These are phyloP conservation scores for Tetranychus truncatus DNA, from an alignment of 2,888 invertebrate species.

Conservation along the genomic window DNA sequence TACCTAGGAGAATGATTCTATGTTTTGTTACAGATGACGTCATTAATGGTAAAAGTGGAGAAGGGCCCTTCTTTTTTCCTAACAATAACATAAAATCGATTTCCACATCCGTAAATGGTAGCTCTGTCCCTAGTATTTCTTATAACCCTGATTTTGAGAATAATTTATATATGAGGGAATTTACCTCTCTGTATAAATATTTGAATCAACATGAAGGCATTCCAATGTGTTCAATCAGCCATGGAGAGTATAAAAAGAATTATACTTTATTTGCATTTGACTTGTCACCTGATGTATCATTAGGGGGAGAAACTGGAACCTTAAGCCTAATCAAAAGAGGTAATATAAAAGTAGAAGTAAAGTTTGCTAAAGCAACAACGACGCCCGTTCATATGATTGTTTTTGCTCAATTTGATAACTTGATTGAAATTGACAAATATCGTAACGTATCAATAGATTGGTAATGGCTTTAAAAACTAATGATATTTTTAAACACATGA, in stretches of 20 bases:
- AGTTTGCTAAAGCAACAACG: not conserved
- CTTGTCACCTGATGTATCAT: not conserved
- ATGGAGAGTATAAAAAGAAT: not conserved
- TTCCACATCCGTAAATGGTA: conserved; percentile 9
- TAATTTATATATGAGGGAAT: not conserved
- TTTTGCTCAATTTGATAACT: not conserved
- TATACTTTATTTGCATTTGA: conserved; percentile 2
- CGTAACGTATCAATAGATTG: not conserved
- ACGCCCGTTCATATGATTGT: not conserved
- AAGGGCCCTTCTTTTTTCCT: not conserved
- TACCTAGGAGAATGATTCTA: conserved; percentile 5
- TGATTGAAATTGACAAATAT: not conserved
- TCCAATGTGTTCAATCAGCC: not conserved
- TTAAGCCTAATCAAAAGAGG: not conserved
- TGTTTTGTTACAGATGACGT: conserved; percentile 4
- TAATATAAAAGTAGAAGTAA: not conserved
- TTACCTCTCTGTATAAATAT: not conserved
- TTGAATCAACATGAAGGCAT: conserved; percentile 9
- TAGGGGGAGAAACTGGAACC: not conserved
- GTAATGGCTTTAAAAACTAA: not conserved
- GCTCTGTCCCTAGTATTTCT: not conserved
- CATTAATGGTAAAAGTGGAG: not conserved
- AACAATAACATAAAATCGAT: not conserved
- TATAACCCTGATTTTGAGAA: conserved; percentile 12
- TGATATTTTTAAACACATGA: not conserved